These are phyloP conservation scores for Paragorgia papillata DNA, from an alignment of 92 coral and sea anemone species.

Conservation along the genomic window DNA sequence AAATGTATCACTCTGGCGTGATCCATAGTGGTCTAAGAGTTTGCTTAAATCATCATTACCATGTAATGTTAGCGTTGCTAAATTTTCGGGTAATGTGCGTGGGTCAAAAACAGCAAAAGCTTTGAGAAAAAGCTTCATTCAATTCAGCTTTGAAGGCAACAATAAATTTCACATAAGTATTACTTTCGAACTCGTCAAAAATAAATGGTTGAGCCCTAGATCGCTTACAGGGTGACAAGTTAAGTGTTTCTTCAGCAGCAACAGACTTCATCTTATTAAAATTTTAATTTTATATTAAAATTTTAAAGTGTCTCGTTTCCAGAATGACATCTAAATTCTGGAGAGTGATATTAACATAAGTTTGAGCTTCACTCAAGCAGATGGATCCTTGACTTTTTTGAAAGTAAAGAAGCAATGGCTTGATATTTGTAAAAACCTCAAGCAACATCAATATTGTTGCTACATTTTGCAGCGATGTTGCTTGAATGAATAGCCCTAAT, in stretches of 20 bases:
- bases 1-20: too few species aligned
- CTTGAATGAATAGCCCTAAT: not conserved
- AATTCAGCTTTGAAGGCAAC: too few species aligned
- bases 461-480: too few species aligned
- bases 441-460: not conserved
- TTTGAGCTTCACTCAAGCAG: too few species aligned
- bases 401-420: not conserved
- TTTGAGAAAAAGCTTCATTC: too few species aligned
- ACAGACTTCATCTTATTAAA: too few species aligned
- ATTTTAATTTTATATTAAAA: too few species aligned
- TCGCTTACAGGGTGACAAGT: not conserved
- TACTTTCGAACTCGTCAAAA: not conserved
- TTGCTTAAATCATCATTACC: conserved; percentile 5
- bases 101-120: conserved; percentile 1
- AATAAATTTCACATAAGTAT: not conserved
- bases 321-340: not conserved
- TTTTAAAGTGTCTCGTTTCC: not conserved
- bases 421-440: conserved; percentile 2
- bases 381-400: too few species aligned
- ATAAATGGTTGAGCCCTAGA: not conserved
- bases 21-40: conserved; percentile 9
- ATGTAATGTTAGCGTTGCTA: too few species aligned
- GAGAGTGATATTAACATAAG: not conserved
- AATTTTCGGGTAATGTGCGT: conserved; percentile 1
- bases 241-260: not conserved